These are phyloP conservation scores for Erinaceus europaeus DNA, from an alignment of 2,113 vertebrate genomes.

Conservation along the genomic window DNA sequence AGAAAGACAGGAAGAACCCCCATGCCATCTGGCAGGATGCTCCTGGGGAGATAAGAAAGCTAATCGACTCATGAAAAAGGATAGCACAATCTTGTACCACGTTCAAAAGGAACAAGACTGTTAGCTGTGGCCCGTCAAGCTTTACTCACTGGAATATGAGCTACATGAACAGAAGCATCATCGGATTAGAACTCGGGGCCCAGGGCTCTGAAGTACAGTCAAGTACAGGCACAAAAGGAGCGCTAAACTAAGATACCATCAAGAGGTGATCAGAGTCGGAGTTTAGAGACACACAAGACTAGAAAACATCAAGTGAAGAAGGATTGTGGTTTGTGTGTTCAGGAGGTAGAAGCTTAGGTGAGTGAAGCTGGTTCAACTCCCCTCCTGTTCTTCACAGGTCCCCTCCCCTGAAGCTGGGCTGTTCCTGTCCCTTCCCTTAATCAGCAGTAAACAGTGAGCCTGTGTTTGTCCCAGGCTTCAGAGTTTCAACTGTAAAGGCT, in stretches of 20 bases:
- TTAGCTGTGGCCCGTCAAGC: accelerated
- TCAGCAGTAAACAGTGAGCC: accelerated
- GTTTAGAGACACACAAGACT: neutral
- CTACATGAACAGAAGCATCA: no score
- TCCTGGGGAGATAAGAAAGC: neutral
- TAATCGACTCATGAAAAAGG: neutral
- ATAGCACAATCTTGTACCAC: neutral
- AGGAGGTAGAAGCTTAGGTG: no score
- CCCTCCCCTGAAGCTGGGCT: neutral
- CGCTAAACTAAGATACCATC: no score
- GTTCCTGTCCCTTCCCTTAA: neutral
- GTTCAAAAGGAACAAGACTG: neutral
- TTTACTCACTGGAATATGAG: neutral
- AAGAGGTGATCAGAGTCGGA: neutral
- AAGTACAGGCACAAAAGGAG: neutral
- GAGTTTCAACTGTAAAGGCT: neutral
- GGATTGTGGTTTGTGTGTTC: neutral
- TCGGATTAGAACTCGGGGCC: neutral
- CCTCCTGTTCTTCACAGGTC: neutral
- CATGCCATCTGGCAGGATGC: accelerated
- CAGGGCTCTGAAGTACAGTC: neutral
- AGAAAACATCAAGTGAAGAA: neutral
- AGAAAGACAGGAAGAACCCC: neutral
- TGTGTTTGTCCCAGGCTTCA: neutral
- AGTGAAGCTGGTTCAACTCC: no score